Conservation (phyloP, 2,797 vertebrate species). For the Amazona ochrocephala region DNA sequence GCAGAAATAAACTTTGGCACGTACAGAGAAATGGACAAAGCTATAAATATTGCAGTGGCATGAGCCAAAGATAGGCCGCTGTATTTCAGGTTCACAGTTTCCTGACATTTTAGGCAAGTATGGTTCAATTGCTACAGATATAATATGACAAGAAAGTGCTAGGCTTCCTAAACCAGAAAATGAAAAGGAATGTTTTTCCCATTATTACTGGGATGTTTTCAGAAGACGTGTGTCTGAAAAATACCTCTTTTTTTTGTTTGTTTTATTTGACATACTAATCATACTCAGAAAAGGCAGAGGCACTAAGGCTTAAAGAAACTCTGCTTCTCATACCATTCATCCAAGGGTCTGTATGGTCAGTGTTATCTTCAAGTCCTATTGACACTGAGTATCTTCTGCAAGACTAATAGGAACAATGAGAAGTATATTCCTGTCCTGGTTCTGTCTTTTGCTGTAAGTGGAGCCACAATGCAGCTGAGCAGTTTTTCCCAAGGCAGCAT, state of each 20-base stretch:
- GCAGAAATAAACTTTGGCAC: neutral
- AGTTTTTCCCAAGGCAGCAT: neutral
- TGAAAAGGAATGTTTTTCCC: neutral
- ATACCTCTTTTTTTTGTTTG: neutral
- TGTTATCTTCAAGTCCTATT: neutral
- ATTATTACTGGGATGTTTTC: neutral
- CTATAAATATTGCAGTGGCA: neutral
- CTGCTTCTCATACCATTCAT: neutral
- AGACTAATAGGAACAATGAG: neutral
- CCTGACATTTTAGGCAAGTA: neutral
- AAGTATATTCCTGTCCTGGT: neutral
- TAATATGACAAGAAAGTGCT: neutral
- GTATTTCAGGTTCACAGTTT: neutral
- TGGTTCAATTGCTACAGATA: neutral
- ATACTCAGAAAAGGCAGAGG: neutral
- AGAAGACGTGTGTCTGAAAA: neutral
- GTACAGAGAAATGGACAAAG: neutral
- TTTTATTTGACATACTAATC: neutral
- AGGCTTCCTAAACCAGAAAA: neutral
- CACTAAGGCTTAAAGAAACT: neutral
- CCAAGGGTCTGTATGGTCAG: neutral
- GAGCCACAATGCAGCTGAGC: neutral
- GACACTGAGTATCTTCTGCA: neutral
- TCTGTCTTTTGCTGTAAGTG: constrained; percentile 1
- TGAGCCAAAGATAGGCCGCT: neutral